These are phyloP conservation scores for Rhadina sibilatrix DNA, from an alignment of 2,113 vertebrate genomes.

Conservation along the genomic window DNA sequence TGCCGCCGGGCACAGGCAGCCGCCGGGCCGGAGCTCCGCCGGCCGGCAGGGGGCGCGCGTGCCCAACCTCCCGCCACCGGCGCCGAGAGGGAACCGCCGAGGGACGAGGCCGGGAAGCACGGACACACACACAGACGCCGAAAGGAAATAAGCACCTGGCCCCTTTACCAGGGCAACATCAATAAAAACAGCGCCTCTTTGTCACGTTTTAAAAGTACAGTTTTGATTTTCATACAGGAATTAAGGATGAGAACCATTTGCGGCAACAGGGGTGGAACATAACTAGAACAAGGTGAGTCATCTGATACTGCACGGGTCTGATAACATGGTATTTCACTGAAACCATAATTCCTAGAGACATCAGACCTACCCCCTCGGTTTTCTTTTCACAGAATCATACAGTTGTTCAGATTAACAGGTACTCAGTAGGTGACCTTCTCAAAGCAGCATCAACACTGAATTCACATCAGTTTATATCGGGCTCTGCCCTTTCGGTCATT, in stretches of 20 bases:
- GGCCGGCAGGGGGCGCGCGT: not conserved
- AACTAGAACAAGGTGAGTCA: not conserved
- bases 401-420: not conserved
- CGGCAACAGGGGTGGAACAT: rapidly evolving
- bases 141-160: not conserved
- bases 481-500: not conserved
- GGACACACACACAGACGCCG: not conserved
- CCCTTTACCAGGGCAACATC: not conserved
- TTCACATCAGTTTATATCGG: rapidly evolving
- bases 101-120: rapidly evolving
- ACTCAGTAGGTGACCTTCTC: not conserved
- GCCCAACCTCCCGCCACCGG: not conserved
- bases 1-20: not conserved
- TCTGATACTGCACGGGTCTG: not conserved
- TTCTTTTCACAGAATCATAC: not conserved
- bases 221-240: not conserved
- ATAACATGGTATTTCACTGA: not conserved
- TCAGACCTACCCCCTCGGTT: not conserved
- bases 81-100: not conserved
- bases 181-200: not conserved
- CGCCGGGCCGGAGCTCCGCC: not conserved
- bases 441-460: not conserved
- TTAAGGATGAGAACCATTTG: not conserved
- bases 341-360: not conserved
- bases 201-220: not conserved